Evolutionary conservation across 2,113 vertebrate species (phyloP), one percentile per base, ranked within the genome.

Genomic region (Ceyx cyanopectus): DNA sequence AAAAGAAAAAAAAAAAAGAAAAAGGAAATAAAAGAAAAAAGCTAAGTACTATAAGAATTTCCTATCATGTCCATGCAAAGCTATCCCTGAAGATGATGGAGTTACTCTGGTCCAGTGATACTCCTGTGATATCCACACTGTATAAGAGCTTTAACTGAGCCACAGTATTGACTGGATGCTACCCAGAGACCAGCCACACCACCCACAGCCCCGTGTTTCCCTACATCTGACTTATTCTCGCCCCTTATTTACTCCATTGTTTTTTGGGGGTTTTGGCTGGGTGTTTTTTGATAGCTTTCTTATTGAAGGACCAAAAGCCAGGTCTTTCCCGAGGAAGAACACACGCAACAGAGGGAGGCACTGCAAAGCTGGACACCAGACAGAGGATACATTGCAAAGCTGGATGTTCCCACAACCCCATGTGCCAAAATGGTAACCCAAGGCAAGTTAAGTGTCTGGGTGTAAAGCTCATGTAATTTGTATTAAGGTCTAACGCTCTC

Each of bases 341-440:
- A 82, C 26, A 26, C 6, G 8, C 6, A 0, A 1, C 29, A 53
- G 61, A 83, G 15, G 76, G 81, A 82, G 26, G 51, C 29, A 14
- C 85, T 67, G 65, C 46, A 68, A 60, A 93, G 79, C 90, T 96
- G 93, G 93, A 70, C 65, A 56, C 48, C 0, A 1, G 81, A 95
- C 83, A 94, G 87, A 74, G 81, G 89, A 94, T 96, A 73, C 81
- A 85, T 92, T 94, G 91, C 95, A 96, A 79, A 95, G 89, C 81
- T 94, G 94, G 93, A 95, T 66, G 70, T 62, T 82, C 84, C 78
- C 91, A 17, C 56, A 87, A 67, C 32, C 84, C 67, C 30, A 62
- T 60, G 92, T 95, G 95, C 96, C 95, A 96, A 89, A 89, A 40
- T 76, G 74, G 94, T 96, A 96, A 96, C 94, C 78, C 92, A 94